Evolutionary conservation across 2,113 vertebrate genomes (phyloP).

Genomic region (Trachemys scripta): DNA sequence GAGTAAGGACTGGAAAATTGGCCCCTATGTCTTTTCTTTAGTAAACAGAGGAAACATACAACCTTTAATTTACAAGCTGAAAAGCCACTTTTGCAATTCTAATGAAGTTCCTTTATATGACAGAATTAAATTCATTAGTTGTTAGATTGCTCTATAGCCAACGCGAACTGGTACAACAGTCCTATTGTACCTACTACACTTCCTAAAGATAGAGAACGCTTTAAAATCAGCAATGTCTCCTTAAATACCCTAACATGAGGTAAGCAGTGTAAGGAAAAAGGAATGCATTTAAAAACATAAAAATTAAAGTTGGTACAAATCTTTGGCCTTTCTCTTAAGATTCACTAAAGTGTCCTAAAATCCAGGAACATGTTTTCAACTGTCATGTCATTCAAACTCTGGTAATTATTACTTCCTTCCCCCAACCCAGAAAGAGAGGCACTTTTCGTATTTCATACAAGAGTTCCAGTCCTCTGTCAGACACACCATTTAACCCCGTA

Average conservation of each 20-base stretch:
- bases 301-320: constrained; percentile 81
- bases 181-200: neutral
- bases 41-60: neutral
- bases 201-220: constrained; percentile 70
- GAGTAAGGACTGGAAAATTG: neutral
- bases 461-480: constrained; percentile 80
- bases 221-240: constrained; percentile 69
- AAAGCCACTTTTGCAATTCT: neutral
- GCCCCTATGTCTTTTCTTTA: constrained; percentile 8
- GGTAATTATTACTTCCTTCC: constrained; percentile 74
- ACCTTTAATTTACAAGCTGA: constrained; percentile 5
- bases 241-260: constrained; percentile 77
- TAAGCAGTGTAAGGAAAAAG: constrained; percentile 81
- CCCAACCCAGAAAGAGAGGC: constrained; percentile 84
- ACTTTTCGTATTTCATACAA: constrained; percentile 85
- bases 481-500: constrained; percentile 73
- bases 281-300: constrained; percentile 79
- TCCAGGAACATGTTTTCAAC: constrained; percentile 76
- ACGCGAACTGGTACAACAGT: neutral
- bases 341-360: constrained; percentile 79
- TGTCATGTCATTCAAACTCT: constrained; percentile 77
- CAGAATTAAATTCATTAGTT: fast-evolving
- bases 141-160: neutral
- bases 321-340: constrained; percentile 86
- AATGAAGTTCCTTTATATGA: neutral